phyloP scores from a whole-genome alignment of 2,113 vertebrate genomes.

The Dasypus novemcinctus region DNA sequence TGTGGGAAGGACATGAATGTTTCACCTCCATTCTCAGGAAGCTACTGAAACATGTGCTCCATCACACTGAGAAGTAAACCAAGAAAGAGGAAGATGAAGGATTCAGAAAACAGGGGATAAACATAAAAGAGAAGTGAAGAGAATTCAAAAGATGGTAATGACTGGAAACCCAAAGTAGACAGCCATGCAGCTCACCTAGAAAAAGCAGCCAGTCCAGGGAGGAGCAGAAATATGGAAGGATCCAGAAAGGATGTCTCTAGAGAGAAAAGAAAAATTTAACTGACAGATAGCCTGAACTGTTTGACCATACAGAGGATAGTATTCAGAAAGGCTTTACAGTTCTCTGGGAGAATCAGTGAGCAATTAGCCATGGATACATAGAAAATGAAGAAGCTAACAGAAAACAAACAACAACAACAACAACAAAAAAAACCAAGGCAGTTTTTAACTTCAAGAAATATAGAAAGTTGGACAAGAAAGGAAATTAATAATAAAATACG shows the following conservation, averaged over 20 bases:
- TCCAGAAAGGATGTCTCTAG: neutral
- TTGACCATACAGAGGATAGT: neutral
- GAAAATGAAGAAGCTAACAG: neutral
- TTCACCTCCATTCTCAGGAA: neutral
- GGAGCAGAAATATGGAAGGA: neutral
- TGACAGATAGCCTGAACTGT: neutral
- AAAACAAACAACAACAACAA: neutral
- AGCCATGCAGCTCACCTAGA: neutral
- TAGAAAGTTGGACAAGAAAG: slow-evolving; percentile 13
- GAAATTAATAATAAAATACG: slow-evolving; percentile 15
- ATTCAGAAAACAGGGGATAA: neutral
- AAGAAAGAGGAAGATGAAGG: neutral
- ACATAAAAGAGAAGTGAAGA: neutral
- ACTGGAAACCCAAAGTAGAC: neutral
- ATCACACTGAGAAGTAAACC: neutral
- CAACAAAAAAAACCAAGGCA: neutral
- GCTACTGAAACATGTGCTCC: neutral
- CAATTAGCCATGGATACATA: neutral
- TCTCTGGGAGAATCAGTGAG: neutral
- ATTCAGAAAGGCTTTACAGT: slow-evolving; percentile 11
- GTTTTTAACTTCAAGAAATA: slow-evolving; percentile 13
- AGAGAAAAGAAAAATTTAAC: neutral
- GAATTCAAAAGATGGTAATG: neutral
- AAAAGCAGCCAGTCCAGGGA: neutral
- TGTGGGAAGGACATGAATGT: neutral